These are phyloP conservation scores for Muntiacus reevesi DNA, from an alignment of 2,113 vertebrate genomes.

Conservation along the genomic window DNA sequence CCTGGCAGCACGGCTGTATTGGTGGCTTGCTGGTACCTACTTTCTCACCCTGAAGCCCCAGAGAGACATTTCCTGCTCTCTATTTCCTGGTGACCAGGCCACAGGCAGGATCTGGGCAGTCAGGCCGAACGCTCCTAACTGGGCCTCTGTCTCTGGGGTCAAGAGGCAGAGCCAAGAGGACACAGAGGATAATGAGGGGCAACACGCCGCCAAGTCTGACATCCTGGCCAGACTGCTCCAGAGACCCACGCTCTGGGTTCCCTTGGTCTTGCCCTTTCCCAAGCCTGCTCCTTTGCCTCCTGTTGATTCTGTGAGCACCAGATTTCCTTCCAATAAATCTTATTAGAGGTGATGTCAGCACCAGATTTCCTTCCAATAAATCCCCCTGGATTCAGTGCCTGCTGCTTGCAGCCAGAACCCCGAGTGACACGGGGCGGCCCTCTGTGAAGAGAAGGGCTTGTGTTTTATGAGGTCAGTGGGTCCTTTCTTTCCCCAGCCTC, in stretches of 20 bases:
- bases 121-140: neutral
- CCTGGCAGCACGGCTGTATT: neutral
- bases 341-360: constrained; percentile 44
- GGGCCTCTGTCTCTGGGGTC: neutral
- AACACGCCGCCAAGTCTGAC: neutral
- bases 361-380: constrained; percentile 49
- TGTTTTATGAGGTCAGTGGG: constrained; percentile 27
- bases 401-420: constrained; percentile 33
- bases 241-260: neutral
- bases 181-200: neutral
- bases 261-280: neutral
- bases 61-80: neutral
- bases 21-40: neutral
- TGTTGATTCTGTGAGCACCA: constrained; percentile 58
- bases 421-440: neutral
- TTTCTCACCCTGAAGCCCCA: neutral
- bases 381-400: constrained; percentile 12
- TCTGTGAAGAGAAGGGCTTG: constrained; percentile 35
- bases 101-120: neutral
- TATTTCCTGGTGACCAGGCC: neutral
- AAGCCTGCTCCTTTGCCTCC: constrained; percentile 33
- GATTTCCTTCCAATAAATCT: constrained; percentile 65
- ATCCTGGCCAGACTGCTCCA: neutral
- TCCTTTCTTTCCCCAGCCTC: constrained; percentile 23
- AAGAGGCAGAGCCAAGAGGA: neutral